Base-by-base conservation (phyloP, 2,888 invertebrate species). In the Caenorhabditis sinica region DNA sequence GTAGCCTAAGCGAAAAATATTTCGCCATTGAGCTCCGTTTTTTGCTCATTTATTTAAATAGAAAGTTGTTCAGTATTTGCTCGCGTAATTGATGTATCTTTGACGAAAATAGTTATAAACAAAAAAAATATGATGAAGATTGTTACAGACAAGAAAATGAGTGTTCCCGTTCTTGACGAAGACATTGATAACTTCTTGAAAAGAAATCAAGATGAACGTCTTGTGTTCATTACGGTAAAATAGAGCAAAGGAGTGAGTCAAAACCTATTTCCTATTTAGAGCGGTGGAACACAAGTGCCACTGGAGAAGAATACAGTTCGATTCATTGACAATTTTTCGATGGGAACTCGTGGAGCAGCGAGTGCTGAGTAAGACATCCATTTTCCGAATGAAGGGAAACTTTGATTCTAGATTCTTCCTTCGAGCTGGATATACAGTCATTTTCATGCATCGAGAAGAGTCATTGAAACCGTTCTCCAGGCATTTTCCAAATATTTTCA, bases 321-420 rank as follows among this genome's bases (percentile, higher is more conserved):
- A 69, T 99, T 96, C 94, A 97, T 99, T 75, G 99, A 99, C 93
- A 99, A 99, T 94, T 99, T 99, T 94, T 98, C 98, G 93, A 96
- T 97, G 23, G 99, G 99, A 61, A 97, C 96, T 0, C 95, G 98
- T 87, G 99, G 99, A 28, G 95, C 98, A 0, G 95, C 96, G 0
- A 98, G 98, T 0, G 96, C 98, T 0, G 99, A 99, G 94, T 94
- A 23, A 66, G 89, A 43, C 23, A 28, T 25, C 25, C 30, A 6
- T 33, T 25, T 15, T 2, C 13, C 13, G 13, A 17, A 17, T 28
- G n/a, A 36, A 40, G 43, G 33, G 28, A 33, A 30, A n/a, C 23
- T 9, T 40, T n/a, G n/a, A 23, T 83, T 82, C 56, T 74, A 94
- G 94, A 92, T 96, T 97, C 93, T 98, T 99, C 94, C 94, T 98